Evolutionary conservation across 2,113 vertebrate species (phyloP), one percentile per base, ranked within the genome.

Genomic region (Lutjanus erythropterus): DNA sequence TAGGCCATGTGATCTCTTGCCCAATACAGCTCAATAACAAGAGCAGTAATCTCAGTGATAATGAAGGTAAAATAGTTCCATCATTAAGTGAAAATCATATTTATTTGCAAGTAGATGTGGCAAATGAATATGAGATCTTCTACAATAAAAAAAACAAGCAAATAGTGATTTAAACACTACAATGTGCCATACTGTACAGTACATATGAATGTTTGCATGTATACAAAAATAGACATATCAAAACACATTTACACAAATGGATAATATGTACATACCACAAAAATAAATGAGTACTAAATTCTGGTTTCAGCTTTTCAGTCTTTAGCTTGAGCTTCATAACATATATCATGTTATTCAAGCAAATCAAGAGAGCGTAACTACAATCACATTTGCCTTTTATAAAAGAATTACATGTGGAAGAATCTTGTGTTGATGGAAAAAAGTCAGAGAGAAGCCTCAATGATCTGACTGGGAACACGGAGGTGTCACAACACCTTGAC

Each of bases 151-250:
- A 86, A 55, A 55, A 62, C 58, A 52, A 75, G 52, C 41, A 83
- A 47, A 67, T 39, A 42, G 18, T 29, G 1, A 53, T 50, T 44
- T 60, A 18, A 65, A 21, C 69, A 87, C 71, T 16, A 29, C 62
- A 60, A 4, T 25, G 61, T 42, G 16, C 60, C 31, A n/a, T 18
- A 46, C 23, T 66, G 47, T 69, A 64, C 77, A 75, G 68, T 78
- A 80, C 59, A 78, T 62, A 68, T 59, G 53, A 75, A 61, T 37
- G 18, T 37, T 18, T 42, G 29, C 23, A 23, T 71, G 74, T 33
- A 79, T 88, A 91, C 88, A 88, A 91, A 92, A 87, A 92, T 74
- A 87, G 67, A 84, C 68, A 74, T 86, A 81, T 87, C 71, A 84
- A 85, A 88, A 86, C 81, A 85, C 76, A 70, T 72, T 47, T 71